A percentile compares a stretch with the other conserved stretches of the same genome.
Conservation (phyloP, 1,140 invertebrate species). For the Chironomus tepperi region DNA sequence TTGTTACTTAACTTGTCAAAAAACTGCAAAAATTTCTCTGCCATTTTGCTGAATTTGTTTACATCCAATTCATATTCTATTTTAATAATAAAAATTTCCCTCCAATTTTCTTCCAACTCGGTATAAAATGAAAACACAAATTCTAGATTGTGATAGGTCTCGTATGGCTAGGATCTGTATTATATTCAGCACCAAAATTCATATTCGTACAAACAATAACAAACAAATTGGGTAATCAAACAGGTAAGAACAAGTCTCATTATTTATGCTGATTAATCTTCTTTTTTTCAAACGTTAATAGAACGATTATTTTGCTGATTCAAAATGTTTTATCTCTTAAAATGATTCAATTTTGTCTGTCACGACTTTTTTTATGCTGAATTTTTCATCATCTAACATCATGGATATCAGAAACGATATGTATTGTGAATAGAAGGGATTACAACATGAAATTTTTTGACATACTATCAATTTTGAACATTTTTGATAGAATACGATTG, state of each 20-base stretch:
- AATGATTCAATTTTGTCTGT: neutral
- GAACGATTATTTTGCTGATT: neutral
- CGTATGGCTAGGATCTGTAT: conserved; percentile 66
- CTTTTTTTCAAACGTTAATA: neutral
- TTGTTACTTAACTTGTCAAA: too few relatives aligned
- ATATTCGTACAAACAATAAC: conserved; percentile 61
- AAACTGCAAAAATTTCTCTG: too few relatives aligned
- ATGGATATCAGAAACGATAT: conserved; percentile 41
- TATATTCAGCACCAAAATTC: conserved; percentile 67
- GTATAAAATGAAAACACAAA: neutral
- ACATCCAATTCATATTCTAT: neutral
- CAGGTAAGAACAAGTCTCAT: neutral
- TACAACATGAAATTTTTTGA: conserved; percentile 68
- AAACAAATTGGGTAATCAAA: conserved; percentile 40
- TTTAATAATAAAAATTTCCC: too few relatives aligned
- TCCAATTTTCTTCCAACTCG: too few relatives aligned
- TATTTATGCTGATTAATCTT: too few relatives aligned
- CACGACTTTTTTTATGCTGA: neutral
- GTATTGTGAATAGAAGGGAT: conserved; percentile 58
- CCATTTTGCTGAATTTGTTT: too few relatives aligned
- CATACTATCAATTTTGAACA: conserved; percentile 52
- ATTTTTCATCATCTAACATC: neutral
- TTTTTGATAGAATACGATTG: too few relatives aligned
- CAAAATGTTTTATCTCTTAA: neutral
- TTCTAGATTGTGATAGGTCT: conserved; percentile 55